Conservation (phyloP, 2,888 invertebrate genomes). For the Rapana venosa region DNA sequence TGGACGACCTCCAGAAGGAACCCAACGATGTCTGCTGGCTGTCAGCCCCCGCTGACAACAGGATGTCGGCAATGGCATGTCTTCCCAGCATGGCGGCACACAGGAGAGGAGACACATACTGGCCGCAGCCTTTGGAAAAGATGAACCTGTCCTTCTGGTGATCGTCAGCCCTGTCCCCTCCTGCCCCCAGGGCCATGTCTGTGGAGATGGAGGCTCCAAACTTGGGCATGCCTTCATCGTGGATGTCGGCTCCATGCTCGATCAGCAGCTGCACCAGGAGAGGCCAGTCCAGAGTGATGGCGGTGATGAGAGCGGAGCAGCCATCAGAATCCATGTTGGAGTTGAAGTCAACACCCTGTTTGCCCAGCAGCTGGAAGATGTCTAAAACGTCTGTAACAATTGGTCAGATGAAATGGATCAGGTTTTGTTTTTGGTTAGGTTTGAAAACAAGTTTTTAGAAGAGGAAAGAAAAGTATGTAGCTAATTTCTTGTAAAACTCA, state of each 20-base stretch:
- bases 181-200: constrained; percentile 1
- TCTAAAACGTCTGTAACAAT: constrained; percentile 38
- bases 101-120: constrained; percentile 49
- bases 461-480: no score
- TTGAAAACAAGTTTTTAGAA: no score
- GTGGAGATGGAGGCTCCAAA: constrained; percentile 46
- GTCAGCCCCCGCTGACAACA: constrained; percentile 45
- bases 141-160: constrained; percentile 39
- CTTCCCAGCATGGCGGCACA: constrained; percentile 46
- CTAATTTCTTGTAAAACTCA: no score
- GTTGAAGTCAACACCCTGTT: constrained; percentile 43
- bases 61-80: constrained; percentile 37
- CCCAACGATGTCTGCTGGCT: constrained; percentile 44
- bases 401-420: no score
- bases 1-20: constrained; percentile 46
- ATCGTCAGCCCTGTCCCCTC: not conserved
- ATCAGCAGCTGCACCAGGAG: constrained; percentile 44
- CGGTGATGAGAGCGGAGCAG: constrained; percentile 49
- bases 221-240: constrained; percentile 48
- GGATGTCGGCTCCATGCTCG: constrained; percentile 43
- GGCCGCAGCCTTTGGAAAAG: constrained; percentile 51
- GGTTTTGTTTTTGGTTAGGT: no score
- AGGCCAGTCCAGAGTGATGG: constrained; percentile 42
- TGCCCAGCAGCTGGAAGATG: constrained; percentile 31
- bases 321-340: constrained; percentile 49